These are phyloP conservation scores for Trichomalopsis sarcophagae DNA, from an alignment of 1,140 invertebrate genomes.

Conservation along the genomic window DNA sequence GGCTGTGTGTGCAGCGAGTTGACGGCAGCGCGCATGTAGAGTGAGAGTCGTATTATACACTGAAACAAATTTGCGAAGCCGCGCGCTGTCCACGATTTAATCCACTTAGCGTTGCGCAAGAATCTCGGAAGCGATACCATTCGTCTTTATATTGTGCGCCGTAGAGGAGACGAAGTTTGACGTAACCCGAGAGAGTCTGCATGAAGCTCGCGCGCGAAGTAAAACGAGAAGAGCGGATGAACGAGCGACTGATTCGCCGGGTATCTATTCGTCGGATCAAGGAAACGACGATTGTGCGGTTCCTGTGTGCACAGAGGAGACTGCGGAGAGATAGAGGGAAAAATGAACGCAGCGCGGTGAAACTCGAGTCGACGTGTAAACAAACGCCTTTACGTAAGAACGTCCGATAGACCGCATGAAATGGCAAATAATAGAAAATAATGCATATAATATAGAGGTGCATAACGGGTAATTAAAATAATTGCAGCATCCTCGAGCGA, in stretches of 20 bases:
- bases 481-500: neutral
- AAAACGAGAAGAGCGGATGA: neutral
- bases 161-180: neutral
- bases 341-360: neutral
- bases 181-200: neutral
- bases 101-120: neutral
- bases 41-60: neutral
- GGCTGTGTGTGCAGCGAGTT: neutral
- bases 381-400: neutral
- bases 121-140: conserved; percentile 2
- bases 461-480: neutral
- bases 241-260: neutral
- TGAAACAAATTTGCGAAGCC: neutral
- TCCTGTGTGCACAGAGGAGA: neutral
- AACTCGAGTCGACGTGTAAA: neutral
- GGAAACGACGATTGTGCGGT: neutral
- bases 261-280: neutral
- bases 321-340: neutral
- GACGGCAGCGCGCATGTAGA: neutral
- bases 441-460: neutral
- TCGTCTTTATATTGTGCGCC: conserved; percentile 15
- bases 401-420: neutral
- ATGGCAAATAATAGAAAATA: neutral
- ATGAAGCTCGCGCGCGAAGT: too few relatives aligned
- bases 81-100: neutral